Percentiles rank a stretch among this genome's conserved stretches.
Conservation (phyloP, 2,113 vertebrate genomes). For the Polyodon spathula region DNA sequence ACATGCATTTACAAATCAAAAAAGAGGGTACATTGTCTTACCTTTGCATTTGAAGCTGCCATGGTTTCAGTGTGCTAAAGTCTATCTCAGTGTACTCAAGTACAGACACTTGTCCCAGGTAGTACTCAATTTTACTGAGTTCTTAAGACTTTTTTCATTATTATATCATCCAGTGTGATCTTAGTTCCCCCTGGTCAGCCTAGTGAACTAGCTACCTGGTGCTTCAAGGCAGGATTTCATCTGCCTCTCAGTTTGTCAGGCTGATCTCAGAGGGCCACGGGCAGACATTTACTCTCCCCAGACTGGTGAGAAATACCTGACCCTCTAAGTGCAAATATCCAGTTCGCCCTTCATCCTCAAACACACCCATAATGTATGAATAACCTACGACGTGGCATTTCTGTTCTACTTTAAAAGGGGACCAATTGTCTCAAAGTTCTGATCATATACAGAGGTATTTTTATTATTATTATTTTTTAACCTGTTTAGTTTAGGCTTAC, state of each 20-base stretch:
- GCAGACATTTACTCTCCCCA: constrained; percentile 29
- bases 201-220: constrained; percentile 21
- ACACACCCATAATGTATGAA: not conserved
- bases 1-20: no score
- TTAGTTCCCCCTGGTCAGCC: constrained; percentile 6
- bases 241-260: constrained; percentile 11
- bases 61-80: constrained; percentile 31
- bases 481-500: no score
- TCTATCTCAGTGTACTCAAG: constrained; percentile 8
- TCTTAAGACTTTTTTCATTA: constrained; percentile 33
- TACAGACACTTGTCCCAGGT: constrained; percentile 10
- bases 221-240: constrained; percentile 22
- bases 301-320: constrained; percentile 55
- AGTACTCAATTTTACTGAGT: constrained; percentile 6
- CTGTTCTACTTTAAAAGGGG: not conserved
- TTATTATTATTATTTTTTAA: no score
- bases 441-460: no score
- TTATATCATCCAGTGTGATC: constrained; percentile 18
- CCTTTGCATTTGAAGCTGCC: constrained; percentile 32
- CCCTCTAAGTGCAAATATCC: constrained; percentile 15
- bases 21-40: no score
- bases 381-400: not conserved
- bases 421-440: not conserved
- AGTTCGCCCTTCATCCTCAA: not conserved
- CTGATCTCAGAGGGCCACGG: constrained; percentile 4